These are phyloP conservation scores for Lophius piscatorius DNA, from an alignment of 2,113 vertebrate species.

Conservation along the genomic window DNA sequence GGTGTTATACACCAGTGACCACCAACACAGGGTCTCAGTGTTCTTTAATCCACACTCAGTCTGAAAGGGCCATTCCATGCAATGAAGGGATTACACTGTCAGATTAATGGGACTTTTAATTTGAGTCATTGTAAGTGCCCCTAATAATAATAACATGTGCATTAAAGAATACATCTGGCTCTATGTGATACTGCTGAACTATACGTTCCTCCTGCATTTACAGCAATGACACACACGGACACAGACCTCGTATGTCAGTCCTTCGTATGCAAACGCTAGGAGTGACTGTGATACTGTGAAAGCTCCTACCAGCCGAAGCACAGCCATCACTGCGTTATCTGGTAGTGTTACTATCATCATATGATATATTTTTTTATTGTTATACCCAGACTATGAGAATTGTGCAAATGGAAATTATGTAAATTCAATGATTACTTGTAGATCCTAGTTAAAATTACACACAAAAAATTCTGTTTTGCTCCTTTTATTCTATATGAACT, in stretches of 20 bases:
- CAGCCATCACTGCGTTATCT: background rate
- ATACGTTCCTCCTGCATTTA: constrained; percentile 29
- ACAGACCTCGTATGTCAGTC: no score
- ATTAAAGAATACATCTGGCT: constrained; percentile 34
- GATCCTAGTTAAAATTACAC: no score
- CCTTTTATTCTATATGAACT: no score
- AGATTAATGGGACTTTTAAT: constrained; percentile 77
- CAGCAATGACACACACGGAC: no score
- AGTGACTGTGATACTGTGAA: no score
- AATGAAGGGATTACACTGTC: constrained; percentile 72
- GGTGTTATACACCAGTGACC: constrained; percentile 78
- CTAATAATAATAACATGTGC: constrained; percentile 53
- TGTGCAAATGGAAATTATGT: no score
- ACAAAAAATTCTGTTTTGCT: no score
- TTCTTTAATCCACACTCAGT: constrained; percentile 73
- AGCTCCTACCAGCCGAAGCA: no score
- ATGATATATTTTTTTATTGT: no score
- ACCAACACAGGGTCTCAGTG: constrained; percentile 76
- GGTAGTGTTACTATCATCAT: background rate
- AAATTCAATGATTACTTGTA: no score
- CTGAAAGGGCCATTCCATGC: constrained; percentile 63
- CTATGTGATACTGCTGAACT: constrained; percentile 41
- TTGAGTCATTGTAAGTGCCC: constrained; percentile 69
- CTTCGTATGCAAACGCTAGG: no score
- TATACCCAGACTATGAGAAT: no score